Evolutionary conservation across 2,797 vertebrate species (phyloP).

Genomic region (Epinephelus coioides): DNA sequence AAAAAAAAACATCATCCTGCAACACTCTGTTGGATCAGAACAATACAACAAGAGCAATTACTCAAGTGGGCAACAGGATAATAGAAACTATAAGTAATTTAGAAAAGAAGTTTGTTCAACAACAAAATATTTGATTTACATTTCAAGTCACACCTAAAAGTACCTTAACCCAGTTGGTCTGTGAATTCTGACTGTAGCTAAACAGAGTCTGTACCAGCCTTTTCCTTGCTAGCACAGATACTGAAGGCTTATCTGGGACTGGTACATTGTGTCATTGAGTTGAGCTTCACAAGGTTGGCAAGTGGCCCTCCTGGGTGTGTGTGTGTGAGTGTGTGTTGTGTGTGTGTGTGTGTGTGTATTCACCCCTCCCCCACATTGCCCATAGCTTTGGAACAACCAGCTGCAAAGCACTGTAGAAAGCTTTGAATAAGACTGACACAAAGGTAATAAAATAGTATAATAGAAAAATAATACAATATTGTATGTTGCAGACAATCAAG

Average conservation of each 20-base stretch:
- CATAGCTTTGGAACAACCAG: slow-evolving; percentile 66
- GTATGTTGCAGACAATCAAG: neutral
- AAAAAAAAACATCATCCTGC: no score
- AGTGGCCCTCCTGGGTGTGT: slow-evolving; percentile 63
- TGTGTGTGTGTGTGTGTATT: slow-evolving; percentile 21
- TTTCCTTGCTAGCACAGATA: slow-evolving; percentile 46
- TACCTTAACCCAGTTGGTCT: slow-evolving; percentile 20
- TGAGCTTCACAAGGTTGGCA: slow-evolving; percentile 78
- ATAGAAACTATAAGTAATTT: neutral
- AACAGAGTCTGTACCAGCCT: slow-evolving; percentile 23
- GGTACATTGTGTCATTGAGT: slow-evolving; percentile 78
- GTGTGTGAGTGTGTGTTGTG: slow-evolving; percentile 22
- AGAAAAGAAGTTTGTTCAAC: neutral
- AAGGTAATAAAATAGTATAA: slow-evolving; percentile 13
- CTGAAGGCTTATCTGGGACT: slow-evolving; percentile 67
- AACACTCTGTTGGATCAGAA: no score
- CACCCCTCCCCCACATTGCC: slow-evolving; percentile 68
- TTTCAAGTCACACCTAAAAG: neutral
- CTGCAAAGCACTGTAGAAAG: slow-evolving; percentile 67
- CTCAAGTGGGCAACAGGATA: neutral
- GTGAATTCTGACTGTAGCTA: slow-evolving; percentile 19
- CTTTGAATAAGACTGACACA: slow-evolving; percentile 54
- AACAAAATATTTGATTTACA: neutral
- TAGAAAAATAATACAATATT: neutral
- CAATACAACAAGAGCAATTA: neutral